A percentile compares a stretch with the other conserved stretches of the same genome.
Evolutionary conservation across 2,113 vertebrate species (phyloP).

Genomic region (Phalacrocorax brasilianus): DNA sequence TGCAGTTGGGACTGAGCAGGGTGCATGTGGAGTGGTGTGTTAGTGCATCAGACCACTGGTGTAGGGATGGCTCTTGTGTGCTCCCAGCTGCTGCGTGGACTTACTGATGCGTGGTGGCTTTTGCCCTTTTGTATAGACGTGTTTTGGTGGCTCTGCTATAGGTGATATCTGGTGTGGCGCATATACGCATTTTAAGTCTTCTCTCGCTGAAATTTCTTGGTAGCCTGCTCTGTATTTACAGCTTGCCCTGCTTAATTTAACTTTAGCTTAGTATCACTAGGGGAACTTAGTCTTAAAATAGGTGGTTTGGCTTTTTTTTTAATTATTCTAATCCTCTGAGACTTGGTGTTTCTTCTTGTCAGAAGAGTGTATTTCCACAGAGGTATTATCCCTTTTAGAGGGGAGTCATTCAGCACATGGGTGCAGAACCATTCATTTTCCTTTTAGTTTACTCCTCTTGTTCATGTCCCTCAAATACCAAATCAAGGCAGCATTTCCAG

Average conservation of each 20-base stretch:
- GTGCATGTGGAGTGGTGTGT: accelerated
- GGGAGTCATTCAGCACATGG: neutral
- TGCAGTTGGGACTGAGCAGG: neutral
- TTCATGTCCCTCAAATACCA: neutral
- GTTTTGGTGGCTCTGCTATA: neutral
- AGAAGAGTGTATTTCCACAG: neutral
- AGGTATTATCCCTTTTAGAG: neutral
- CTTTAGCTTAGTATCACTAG: neutral
- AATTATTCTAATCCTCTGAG: conserved; percentile 30
- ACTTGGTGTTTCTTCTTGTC: neutral
- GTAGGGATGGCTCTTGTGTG: neutral
- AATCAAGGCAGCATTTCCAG: neutral
- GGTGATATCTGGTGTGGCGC: neutral
- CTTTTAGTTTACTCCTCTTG: neutral
- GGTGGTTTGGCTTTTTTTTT: neutral
- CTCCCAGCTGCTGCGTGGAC: neutral
- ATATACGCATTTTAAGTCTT: neutral
- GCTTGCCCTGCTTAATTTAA: conserved; percentile 23
- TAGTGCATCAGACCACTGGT: neutral
- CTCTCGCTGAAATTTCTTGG: neutral
- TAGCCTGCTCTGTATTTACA: conserved; percentile 49
- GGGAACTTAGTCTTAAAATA: conserved; percentile 23
- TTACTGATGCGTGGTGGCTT: accelerated
- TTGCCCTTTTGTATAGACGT: neutral
- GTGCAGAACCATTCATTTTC: neutral